A percentile compares a stretch with the other conserved stretches of the same genome.
These are phyloP conservation scores for Cochlearius cochlearius DNA, from an alignment of 2,113 vertebrate species.

Conservation along the genomic window DNA sequence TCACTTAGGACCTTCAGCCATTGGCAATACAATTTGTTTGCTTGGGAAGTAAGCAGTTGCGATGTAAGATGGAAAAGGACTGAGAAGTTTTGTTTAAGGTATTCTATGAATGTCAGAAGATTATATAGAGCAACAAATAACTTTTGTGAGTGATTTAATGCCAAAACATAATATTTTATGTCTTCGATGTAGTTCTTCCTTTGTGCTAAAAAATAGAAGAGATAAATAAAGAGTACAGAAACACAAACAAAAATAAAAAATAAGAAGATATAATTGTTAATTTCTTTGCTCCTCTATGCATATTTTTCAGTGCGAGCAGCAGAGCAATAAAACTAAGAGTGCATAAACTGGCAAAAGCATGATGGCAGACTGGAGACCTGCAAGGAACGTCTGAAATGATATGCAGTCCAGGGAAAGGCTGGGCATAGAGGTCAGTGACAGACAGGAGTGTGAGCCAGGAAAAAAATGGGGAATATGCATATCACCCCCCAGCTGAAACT, in stretches of 20 bases:
- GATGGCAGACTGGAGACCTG: not conserved
- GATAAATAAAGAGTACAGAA: not conserved
- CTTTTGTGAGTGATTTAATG: not conserved
- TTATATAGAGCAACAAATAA: not conserved
- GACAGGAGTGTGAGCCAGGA: not conserved
- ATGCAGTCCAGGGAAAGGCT: not conserved
- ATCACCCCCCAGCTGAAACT: not conserved
- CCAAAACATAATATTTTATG: not conserved
- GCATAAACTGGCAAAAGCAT: not conserved
- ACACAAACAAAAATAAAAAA: not conserved
- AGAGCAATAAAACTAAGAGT: not conserved
- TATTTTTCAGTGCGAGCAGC: not conserved
- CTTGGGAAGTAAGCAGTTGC: not conserved
- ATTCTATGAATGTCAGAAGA: not conserved
- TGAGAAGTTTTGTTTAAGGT: not conserved
- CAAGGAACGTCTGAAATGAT: not conserved
- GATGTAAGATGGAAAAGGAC: not conserved
- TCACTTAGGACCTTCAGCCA: not conserved
- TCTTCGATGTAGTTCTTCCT: not conserved
- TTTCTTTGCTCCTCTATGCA: not conserved
- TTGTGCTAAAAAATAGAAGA: not conserved
- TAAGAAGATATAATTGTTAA: not conserved
- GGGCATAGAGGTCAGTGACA: not conserved
- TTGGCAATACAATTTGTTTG: not conserved
- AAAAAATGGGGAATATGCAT: not conserved